Evolutionary conservation across 2,888 invertebrate genomes (phyloP), one percentile per base, ranked within the genome.

Genomic region (Sepiola atlantica): DNA sequence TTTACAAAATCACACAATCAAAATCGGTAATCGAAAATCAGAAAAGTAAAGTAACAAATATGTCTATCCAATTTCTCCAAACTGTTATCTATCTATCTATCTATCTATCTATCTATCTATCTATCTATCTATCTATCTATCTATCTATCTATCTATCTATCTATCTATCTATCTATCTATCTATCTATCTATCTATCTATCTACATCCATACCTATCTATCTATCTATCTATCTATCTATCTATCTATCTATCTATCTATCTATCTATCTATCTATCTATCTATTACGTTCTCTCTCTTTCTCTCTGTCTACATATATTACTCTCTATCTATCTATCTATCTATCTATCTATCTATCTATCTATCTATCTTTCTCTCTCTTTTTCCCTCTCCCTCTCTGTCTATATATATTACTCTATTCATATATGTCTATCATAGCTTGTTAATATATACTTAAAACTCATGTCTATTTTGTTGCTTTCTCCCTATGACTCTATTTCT

Each of bases 161-260:
- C n/a, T 77, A 77, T n/a, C n/a, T 77, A 77, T 77, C n/a, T 77
- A 77, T 77, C n/a, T n/a, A 77, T 77, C 77, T 77, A 77, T 77
- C 77, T 77, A n/a, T 77, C 77, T n/a, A 55, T 55, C 16, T 55
- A 55, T 55, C 55, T 55, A 55, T 55, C 55, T 55, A 55, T 55
- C 24, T 61, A 10, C n/a, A 77, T 28, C 28, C n/a, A 28, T 28
- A n/a, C 77, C 2, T 77, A 6, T n/a, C 1, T 77, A 77, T 77
- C 28, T 77, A 77, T 77, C 28, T 77, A n/a, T n/a, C 28, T n/a
- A 24, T 8, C 4, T 20, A 57, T 18, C 4, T 10, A 57, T 57
- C n/a, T 77, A 77, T 77, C n/a, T 77, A 77, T n/a, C n/a, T 77
- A 77, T 77, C n/a, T 77, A 77, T 77, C n/a, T n/a, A 77, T 77